These are phyloP conservation scores for Dipodomys stephensi DNA, from an alignment of 2,113 vertebrate species.

Conservation along the genomic window DNA sequence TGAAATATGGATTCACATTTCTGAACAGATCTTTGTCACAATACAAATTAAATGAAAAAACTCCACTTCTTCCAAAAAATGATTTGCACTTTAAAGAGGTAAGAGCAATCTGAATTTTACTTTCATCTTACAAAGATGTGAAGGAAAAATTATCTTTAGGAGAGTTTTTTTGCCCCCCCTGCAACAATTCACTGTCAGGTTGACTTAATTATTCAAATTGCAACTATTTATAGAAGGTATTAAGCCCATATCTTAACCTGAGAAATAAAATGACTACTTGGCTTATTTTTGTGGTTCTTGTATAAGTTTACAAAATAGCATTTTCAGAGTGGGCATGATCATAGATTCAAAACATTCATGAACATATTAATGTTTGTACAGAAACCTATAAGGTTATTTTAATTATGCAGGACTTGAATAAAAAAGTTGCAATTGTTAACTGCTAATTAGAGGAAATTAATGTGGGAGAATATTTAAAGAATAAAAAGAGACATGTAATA, in stretches of 20 bases:
- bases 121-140: constrained; percentile 79
- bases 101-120: constrained; percentile 79
- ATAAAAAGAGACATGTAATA: constrained; percentile 62
- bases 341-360: constrained; percentile 72
- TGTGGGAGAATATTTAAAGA: constrained; percentile 57
- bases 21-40: constrained; percentile 63
- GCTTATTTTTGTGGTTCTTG: constrained; percentile 58
- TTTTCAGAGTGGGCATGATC: constrained; percentile 59
- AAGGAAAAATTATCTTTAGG: constrained; percentile 26
- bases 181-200: constrained; percentile 80
- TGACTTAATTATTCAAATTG: constrained; percentile 88
- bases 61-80: constrained; percentile 67
- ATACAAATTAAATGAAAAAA: constrained; percentile 81
- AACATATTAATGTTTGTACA: constrained; percentile 65
- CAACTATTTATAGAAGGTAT: constrained; percentile 72
- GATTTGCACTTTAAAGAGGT: constrained; percentile 83
- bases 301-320: constrained; percentile 43
- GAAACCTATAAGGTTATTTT: constrained; percentile 48
- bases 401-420: constrained; percentile 58
- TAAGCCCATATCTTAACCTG: constrained; percentile 76
- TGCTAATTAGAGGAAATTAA: constrained; percentile 78
- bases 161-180: background rate
- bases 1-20: constrained; percentile 73
- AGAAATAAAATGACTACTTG: constrained; percentile 66
- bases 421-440: constrained; percentile 59